Evolutionary conservation across 1,140 invertebrate species (phyloP).

Genomic region (Pogonus chalceus): DNA sequence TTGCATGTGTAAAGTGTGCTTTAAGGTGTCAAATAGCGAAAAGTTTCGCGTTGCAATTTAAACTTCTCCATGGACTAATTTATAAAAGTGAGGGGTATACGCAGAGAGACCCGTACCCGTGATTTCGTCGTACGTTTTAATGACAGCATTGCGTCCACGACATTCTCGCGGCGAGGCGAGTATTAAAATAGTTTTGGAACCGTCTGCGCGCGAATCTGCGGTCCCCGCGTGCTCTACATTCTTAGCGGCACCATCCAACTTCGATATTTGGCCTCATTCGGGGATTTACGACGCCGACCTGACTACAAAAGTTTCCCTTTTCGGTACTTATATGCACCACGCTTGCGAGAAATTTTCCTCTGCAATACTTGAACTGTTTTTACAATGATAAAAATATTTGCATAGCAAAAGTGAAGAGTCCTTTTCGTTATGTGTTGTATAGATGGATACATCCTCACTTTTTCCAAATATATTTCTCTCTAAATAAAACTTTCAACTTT

Average conservation of each 20-base stretch:
- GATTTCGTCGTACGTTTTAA: not conserved
- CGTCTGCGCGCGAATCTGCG: not conserved
- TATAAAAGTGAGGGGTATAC: not conserved
- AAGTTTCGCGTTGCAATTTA: not conserved
- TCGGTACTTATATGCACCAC: not conserved
- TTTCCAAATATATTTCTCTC: too few relatives aligned
- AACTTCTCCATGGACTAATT: not conserved
- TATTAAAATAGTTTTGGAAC: slow-evolving; percentile 4
- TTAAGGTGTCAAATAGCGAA: not conserved
- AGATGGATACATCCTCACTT: too few relatives aligned
- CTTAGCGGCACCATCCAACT: not conserved
- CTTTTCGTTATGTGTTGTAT: too few relatives aligned
- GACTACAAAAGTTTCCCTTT: too few relatives aligned
- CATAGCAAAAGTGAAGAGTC: too few relatives aligned
- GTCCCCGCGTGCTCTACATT: not conserved
- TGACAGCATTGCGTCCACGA: not conserved
- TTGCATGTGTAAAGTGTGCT: too few relatives aligned
- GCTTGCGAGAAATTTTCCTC: too few relatives aligned
- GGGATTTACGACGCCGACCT: not conserved
- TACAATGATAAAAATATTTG: too few relatives aligned
- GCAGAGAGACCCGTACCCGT: not conserved
- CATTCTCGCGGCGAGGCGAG: not conserved
- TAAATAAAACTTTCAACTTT: too few relatives aligned
- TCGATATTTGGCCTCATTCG: not conserved
- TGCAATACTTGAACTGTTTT: too few relatives aligned